Evolutionary conservation across 2,113 vertebrate genomes (phyloP).

Genomic region (Pyxicephalus adspersus): DNA sequence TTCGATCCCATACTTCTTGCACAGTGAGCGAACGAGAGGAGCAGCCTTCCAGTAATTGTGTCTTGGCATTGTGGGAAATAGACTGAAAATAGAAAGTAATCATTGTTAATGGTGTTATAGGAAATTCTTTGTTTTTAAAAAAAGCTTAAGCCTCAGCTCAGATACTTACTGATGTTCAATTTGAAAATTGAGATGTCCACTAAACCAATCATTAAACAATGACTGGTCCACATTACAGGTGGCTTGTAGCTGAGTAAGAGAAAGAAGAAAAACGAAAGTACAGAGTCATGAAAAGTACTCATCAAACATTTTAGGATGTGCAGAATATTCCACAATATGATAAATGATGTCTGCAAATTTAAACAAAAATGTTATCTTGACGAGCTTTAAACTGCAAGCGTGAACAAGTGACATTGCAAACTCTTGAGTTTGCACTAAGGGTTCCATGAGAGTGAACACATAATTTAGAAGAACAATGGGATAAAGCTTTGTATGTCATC

Average conservation of each 20-base stretch:
- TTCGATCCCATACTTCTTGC: slow-evolving; percentile 69
- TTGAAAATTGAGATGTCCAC: slow-evolving; percentile 84
- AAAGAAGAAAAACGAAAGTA: background rate
- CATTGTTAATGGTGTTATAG: background rate
- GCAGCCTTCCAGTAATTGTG: slow-evolving; percentile 79
- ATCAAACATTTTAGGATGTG: no score
- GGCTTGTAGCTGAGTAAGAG: slow-evolving; percentile 73
- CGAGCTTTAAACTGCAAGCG: no score
- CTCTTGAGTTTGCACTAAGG: no score
- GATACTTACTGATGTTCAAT: slow-evolving; percentile 83
- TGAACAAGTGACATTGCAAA: no score
- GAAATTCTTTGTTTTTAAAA: background rate
- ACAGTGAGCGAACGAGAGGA: slow-evolving; percentile 78
- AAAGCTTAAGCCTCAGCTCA: background rate
- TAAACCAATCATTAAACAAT: slow-evolving; percentile 85
- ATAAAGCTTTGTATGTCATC: no score
- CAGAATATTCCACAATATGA: no score
- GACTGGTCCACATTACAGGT: slow-evolving; percentile 81
- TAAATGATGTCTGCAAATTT: no score
- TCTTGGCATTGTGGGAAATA: slow-evolving; percentile 76
- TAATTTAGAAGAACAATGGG: no score
- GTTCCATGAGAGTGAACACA: no score
- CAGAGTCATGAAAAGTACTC: background rate
- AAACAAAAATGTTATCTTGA: no score
- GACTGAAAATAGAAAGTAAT: slow-evolving; percentile 62